A percentile compares a stretch with the other conserved stretches of the same genome.
Evolutionary conservation across 92 coral and sea anemone genomes (phyloP).

Genomic region (Plumapathes pennacea): DNA sequence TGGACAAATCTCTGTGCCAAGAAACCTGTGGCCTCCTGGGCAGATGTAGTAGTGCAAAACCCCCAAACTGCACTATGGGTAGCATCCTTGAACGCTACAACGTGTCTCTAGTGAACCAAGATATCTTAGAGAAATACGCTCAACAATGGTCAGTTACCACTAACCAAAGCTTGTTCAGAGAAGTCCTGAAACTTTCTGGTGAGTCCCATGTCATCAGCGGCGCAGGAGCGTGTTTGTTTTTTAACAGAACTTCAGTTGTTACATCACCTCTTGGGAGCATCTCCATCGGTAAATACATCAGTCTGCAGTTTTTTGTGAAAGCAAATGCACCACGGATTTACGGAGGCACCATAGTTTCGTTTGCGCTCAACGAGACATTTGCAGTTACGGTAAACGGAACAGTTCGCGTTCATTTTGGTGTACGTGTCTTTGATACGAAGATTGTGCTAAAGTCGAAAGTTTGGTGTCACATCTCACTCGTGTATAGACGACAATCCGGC

Average conservation of each 20-base stretch:
- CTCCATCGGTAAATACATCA: conserved; percentile 58
- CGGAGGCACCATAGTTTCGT: conserved; percentile 81
- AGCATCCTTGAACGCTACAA: conserved; percentile 48
- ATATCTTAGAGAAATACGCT: conserved; percentile 49
- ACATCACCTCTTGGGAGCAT: conserved; percentile 65
- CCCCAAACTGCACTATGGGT: conserved; percentile 61
- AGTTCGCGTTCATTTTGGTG: conserved; percentile 64
- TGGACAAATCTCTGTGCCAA: conserved; percentile 73
- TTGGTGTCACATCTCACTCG: conserved; percentile 92
- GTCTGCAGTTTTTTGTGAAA: conserved; percentile 83
- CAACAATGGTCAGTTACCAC: conserved; percentile 68
- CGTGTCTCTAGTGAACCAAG: conserved; percentile 56
- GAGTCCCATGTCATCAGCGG: conserved; percentile 63
- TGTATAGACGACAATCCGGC: conserved; percentile 83
- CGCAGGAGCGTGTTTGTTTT: conserved; percentile 87
- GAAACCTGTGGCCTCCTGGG: conserved; percentile 94
- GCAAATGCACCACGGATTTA: conserved; percentile 56
- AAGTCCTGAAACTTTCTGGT: conserved; percentile 57
- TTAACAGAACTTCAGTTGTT: conserved; percentile 68
- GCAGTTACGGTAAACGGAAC: conserved; percentile 79
- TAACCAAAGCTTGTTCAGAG: conserved; percentile 77
- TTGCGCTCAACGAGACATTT: conserved; percentile 67
- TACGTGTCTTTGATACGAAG: conserved; percentile 55
- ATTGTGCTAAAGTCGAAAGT: conserved; percentile 55
- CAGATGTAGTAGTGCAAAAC: conserved; percentile 46